Percentiles rank a stretch among this genome's conserved stretches.
These are phyloP conservation scores for Pteronotus mesoamericanus DNA, from an alignment of 2,797 vertebrate species.

Conservation along the genomic window DNA sequence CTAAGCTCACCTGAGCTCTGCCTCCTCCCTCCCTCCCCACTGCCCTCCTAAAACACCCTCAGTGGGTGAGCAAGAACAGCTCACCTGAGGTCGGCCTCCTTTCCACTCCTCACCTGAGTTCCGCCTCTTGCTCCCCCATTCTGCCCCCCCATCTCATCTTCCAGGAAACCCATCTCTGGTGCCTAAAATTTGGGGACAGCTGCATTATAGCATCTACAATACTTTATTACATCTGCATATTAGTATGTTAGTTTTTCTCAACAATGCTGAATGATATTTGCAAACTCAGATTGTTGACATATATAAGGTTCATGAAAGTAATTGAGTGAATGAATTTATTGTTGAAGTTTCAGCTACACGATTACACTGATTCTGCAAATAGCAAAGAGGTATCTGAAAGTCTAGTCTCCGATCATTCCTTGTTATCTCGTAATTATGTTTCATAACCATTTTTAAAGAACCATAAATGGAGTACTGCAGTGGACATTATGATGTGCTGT, in stretches of 20 bases:
- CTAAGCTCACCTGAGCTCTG: no score
- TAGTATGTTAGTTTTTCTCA: neutral
- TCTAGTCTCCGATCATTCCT: neutral
- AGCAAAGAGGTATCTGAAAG: neutral
- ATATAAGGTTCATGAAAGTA: neutral
- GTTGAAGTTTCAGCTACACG: neutral
- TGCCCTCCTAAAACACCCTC: no score
- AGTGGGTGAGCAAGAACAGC: no score
- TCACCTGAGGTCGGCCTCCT: no score
- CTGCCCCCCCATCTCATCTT: no score
- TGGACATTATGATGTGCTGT: neutral
- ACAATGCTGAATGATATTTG: neutral
- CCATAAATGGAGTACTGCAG: neutral
- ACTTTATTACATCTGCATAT: neutral
- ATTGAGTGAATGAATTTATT: neutral
- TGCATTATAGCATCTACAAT: neutral
- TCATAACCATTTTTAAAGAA: neutral
- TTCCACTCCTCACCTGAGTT: no score
- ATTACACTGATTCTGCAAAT: neutral
- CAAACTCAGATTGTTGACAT: neutral
- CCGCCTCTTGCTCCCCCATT: no score
- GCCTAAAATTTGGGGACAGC: no score
- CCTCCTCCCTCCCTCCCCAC: no score
- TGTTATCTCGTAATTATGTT: neutral
- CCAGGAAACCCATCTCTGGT: no score